Percentiles rank a stretch among this genome's conserved stretches.
These are phyloP conservation scores for Chorisops tibialis DNA, from an alignment of 2,888 invertebrate species.

Conservation along the genomic window DNA sequence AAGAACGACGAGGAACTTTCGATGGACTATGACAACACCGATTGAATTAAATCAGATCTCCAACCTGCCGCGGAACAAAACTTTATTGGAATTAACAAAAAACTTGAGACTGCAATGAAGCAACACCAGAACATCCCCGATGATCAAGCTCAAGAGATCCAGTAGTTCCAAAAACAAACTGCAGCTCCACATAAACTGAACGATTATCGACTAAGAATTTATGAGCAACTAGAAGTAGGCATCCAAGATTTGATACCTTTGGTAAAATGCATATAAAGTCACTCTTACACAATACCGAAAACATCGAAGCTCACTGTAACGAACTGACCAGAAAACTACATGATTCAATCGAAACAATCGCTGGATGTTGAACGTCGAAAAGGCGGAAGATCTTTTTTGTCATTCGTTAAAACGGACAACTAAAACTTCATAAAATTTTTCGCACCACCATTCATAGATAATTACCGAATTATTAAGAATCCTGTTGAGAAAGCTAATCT, in stretches of 20 bases:
- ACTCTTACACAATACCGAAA: slow-evolving; percentile 71
- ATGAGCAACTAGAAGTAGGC: slow-evolving; percentile 90
- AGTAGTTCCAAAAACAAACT: slow-evolving; percentile 91
- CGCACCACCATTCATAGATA: too few species aligned
- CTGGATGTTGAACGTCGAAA: slow-evolving; percentile 60
- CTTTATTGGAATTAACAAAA: slow-evolving; percentile 87
- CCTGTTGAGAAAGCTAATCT: too few species aligned
- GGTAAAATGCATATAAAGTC: slow-evolving; percentile 88
- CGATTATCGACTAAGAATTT: slow-evolving; percentile 85
- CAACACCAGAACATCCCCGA: slow-evolving; percentile 81
- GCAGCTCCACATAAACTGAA: slow-evolving; percentile 87
- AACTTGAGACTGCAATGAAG: slow-evolving; percentile 79
- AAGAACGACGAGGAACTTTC: too few species aligned
- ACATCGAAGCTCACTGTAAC: slow-evolving; percentile 76
- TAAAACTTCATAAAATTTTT: too few species aligned
- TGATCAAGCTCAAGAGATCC: slow-evolving; percentile 88
- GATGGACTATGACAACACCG: too few species aligned
- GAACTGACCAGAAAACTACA: slow-evolving; percentile 79
- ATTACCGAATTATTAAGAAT: too few species aligned
- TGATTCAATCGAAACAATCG: slow-evolving; percentile 64
- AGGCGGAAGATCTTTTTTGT: slow-evolving; percentile 55
- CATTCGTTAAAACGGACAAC: too few species aligned
- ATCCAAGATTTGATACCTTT: slow-evolving; percentile 80
- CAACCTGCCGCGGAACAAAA: slow-evolving; percentile 93
- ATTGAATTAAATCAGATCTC: too few species aligned